Evolutionary conservation across 2,888 invertebrate genomes (phyloP), one percentile per base, ranked within the genome.

Genomic region (Agrotis exclamationis): DNA sequence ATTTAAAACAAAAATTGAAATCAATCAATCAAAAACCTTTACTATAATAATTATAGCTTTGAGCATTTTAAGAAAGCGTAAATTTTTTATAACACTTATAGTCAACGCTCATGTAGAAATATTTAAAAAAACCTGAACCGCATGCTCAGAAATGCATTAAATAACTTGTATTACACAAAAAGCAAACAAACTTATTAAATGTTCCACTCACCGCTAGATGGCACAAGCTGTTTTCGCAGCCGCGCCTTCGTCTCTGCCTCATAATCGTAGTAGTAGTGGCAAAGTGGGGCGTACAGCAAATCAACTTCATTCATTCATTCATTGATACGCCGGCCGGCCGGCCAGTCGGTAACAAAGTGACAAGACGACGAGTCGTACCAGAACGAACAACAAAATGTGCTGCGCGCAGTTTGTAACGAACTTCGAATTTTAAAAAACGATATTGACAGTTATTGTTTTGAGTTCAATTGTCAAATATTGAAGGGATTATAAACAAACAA

Each of bases 401-500:
- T 84, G 86, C 91, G 92, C 93, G 93, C 90, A 89, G 86, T 87
- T 87, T 88, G 47, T 92, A 94, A 94, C 95, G 95, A 95, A 94
- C 93, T 93, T 93, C 93, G 93, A 94, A 87, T 81, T 93, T 94
- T 92, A 79, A 90, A 90, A 91, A 89, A 91, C 92, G 90, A 92
- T 88, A 86, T 89, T 94, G 93, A 93, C 92, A 91, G 90, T 93
- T 92, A 80, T 76, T 72, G 76, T 84, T 86, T 84, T 87, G 82
- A 82, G 74, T 85, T 65, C 39, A 39, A 39, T 39, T 33, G 45
- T 39, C 39, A 39, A 28, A 39, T 39, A 60, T 20, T 22, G 20
- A 47, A 60, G 44, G 59, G 63, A 82, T 74, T 80, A 72, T 69
- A 72, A 67, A 75, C 69, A 76, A 68, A 73, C 67, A 81, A 69